Evolutionary conservation across 2,888 invertebrate species (phyloP), one percentile per base, ranked within the genome.

Genomic region (Sphaeridia pumilis): DNA sequence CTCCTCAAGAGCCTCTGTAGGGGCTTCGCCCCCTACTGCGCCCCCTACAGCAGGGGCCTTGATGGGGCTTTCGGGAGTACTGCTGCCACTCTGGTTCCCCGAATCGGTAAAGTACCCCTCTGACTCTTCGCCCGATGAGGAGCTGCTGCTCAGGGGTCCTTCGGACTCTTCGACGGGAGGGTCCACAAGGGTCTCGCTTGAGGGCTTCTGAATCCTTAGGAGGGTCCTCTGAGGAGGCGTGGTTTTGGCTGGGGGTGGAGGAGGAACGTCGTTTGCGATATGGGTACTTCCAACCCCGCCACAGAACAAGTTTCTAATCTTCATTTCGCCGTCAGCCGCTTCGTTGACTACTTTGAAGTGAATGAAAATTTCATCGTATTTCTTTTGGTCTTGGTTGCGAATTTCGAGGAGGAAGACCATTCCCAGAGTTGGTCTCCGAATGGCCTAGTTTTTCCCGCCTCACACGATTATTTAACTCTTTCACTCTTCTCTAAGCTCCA

Each of bases 311-410:
- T 42, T 28, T 20, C 25, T 17, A 2, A 42, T 20, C 14, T 24
- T 20, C n/a, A 20, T 26, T 17, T n/a, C 4, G 3, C 35, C 48
- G 24, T 46, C 52, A 4, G 20, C 42, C 17, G 28, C 43, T 26
- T 52, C 52, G 42, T 52, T 52, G 25, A 52, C 52, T 5, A 52
- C 52, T 52, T 52, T 52, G 34, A 52, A 52, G 1, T 27, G 27
- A n/a, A 52, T 46, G 17, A 52, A 47, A 25, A 52, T 47, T 14
- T 35, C 47, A 17, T 43, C 52, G 22, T 24, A 20, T 4, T 24
- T 38, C 14, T n/a, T 36, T 7, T 46, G 28, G 21, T 47, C 42
- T 20, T 52, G 47, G 26, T 52, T 52, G n/a, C 49, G 41, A 34
- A 52, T 52, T 47, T 52, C 52, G 4, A 52, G 31, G 2, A 52